Conservation (phyloP, 2,888 invertebrate genomes). For the Aphodius sticticus region DNA sequence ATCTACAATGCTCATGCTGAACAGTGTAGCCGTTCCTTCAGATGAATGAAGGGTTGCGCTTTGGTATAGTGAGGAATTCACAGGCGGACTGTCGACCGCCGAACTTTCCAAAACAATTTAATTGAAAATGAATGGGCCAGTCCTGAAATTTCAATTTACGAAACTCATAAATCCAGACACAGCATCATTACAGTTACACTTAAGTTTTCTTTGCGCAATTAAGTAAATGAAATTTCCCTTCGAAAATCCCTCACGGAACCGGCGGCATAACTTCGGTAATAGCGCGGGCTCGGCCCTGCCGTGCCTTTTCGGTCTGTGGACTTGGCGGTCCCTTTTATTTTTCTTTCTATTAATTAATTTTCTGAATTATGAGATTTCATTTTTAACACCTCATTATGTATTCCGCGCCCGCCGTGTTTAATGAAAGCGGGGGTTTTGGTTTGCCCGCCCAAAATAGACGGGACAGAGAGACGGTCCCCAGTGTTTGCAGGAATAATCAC, state of each 20-base stretch:
- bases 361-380: conserved; percentile 36
- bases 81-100: conserved; percentile 15
- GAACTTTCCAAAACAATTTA: conserved; percentile 47
- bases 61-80: conserved; percentile 20
- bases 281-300: conserved; percentile 22
- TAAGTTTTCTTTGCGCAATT: conserved; percentile 49
- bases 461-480: neutral
- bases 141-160: conserved; percentile 50
- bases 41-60: neutral
- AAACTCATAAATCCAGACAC: conserved; percentile 50
- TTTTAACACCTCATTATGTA: conserved; percentile 35
- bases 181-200: conserved; percentile 48
- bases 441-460: neutral
- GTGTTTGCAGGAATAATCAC: neutral
- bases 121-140: conserved; percentile 48
- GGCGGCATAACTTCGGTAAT: conserved; percentile 39
- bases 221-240: conserved; percentile 47
- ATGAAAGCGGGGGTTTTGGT: neutral
- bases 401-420: neutral
- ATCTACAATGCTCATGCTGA: no score
- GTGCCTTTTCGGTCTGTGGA: conserved; percentile 12
- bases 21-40: neutral
- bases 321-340: conserved; percentile 33
- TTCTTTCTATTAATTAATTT: conserved; percentile 38
- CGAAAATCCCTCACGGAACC: conserved; percentile 38